These are phyloP conservation scores for Scaptomyza caliginosa DNA, from an alignment of 2,888 invertebrate species.

Conservation along the genomic window DNA sequence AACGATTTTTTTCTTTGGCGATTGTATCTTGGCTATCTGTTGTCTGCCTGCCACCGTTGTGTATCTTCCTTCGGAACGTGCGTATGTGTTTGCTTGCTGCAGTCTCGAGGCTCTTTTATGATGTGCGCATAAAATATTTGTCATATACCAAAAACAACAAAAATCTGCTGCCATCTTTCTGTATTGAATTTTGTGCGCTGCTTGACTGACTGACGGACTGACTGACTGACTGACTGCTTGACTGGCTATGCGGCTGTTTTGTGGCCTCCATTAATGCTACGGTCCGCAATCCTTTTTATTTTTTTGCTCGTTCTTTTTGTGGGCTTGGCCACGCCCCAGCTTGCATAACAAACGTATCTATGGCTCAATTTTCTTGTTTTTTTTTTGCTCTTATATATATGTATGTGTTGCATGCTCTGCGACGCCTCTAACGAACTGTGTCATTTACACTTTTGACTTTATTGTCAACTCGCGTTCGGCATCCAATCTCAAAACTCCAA, in stretches of 20 bases:
- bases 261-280: constrained; percentile 65
- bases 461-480: constrained; percentile 58
- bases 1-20: constrained; percentile 50
- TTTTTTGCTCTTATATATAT: too few relatives aligned
- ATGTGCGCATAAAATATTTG: constrained; percentile 77
- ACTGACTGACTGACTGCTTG: constrained; percentile 23
- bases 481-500: constrained; percentile 51
- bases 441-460: constrained; percentile 81
- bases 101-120: constrained; percentile 71
- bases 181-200: constrained; percentile 47
- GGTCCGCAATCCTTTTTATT: constrained; percentile 68
- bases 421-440: constrained; percentile 81
- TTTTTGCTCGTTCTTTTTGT: not conserved
- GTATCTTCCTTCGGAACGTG: constrained; percentile 45
- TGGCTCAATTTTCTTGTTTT: constrained; percentile 37
- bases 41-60: constrained; percentile 28
- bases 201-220: constrained; percentile 25
- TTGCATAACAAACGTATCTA: constrained; percentile 74
- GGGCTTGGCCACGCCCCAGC: constrained; percentile 69
- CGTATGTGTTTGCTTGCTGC: constrained; percentile 44
- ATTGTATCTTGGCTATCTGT: constrained; percentile 54
- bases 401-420: constrained; percentile 46
- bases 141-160: constrained; percentile 55
- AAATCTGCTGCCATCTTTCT: constrained; percentile 54
- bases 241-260: constrained; percentile 46